These are phyloP conservation scores for Trachurus trachurus DNA, from an alignment of 2,797 vertebrate genomes.

Conservation along the genomic window DNA sequence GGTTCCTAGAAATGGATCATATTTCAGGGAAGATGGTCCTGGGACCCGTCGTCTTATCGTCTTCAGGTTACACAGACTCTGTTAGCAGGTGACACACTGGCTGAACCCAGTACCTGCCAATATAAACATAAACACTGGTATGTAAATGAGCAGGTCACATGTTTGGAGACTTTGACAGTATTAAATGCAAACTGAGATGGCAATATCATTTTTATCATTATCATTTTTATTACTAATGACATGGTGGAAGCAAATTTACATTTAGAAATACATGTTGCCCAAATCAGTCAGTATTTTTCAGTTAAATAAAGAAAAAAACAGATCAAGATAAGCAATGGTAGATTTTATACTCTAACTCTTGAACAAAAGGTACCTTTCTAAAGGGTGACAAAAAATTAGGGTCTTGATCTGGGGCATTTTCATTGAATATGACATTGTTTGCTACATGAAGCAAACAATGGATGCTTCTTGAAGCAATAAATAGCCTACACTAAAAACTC, in stretches of 20 bases:
- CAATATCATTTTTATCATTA: no score
- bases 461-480: no score
- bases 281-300: neutral
- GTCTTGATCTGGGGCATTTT: neutral
- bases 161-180: neutral
- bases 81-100: neutral
- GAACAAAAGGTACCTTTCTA: neutral
- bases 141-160: conserved; percentile 1
- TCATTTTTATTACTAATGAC: no score
- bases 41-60: neutral
- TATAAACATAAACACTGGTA: neutral
- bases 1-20: conserved; percentile 26
- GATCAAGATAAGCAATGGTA: neutral
- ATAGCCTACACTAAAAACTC: no score
- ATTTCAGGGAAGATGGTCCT: conserved; percentile 11
- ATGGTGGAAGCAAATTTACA: neutral
- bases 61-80: conserved; percentile 32
- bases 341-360: neutral
- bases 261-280: neutral
- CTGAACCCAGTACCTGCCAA: conserved; percentile 41
- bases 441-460: neutral
- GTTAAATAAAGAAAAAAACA: neutral
- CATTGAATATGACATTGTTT: neutral
- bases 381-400: neutral
- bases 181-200: neutral